phyloP scores from a whole-genome alignment of 2,113 vertebrate genomes.

The Typhlomys cinereus region DNA sequence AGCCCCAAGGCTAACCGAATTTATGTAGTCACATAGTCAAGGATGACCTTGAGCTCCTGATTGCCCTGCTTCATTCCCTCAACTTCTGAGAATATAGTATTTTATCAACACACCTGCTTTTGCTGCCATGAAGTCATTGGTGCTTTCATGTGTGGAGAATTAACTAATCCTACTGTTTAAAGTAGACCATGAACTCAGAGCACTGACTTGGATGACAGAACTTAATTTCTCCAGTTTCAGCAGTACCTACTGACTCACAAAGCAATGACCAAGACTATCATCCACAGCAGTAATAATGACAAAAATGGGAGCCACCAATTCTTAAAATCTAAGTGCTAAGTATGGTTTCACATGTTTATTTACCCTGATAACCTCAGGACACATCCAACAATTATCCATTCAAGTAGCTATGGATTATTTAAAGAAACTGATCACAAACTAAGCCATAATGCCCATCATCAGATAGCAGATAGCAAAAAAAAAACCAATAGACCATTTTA shows the following conservation, averaged over 20 bases:
- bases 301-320: neutral
- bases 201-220: neutral
- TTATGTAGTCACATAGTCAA: too few species aligned
- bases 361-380: slow-evolving; percentile 23
- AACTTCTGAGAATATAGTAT: neutral
- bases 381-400: slow-evolving; percentile 43
- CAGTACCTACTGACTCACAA: neutral
- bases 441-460: slow-evolving; percentile 40
- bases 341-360: slow-evolving; percentile 6
- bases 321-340: neutral
- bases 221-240: neutral
- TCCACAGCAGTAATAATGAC: neutral
- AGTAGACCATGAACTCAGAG: neutral
- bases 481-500: slow-evolving; percentile 48
- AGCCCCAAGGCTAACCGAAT: neutral
- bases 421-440: slow-evolving; percentile 24
- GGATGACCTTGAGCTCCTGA: neutral
- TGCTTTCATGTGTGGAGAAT: slow-evolving; percentile 7
- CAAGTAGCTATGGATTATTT: neutral
- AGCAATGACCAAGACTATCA: neutral
- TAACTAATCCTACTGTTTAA: neutral
- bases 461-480: slow-evolving; percentile 59
- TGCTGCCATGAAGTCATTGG: neutral
- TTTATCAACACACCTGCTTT: too few species aligned
- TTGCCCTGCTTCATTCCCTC: neutral